Base-by-base conservation (phyloP, 2,888 invertebrate species). In the Trachelus tabidus region DNA sequence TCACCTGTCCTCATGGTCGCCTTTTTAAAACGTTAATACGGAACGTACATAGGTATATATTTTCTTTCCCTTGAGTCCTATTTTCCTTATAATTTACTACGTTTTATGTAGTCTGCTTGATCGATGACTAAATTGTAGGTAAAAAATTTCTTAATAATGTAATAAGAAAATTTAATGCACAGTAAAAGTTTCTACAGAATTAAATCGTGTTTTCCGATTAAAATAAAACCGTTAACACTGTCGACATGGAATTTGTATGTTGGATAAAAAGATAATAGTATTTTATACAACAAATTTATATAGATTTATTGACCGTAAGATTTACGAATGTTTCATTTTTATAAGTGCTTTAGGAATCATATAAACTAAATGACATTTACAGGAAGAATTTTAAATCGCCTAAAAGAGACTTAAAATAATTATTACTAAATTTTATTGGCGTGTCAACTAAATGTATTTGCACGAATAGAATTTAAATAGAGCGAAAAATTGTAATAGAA, bases 201-300 rank as follows among this genome's bases (percentile, higher is more conserved):
- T 23, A 0, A 56, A 56, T 56, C 9, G 2, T 23, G 56, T 6
- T 56, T 23, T 56, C 23, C 23, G 9, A 9, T 2, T 23, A 56
- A 56, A 56, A 23, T 23, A 4, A 23, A 56, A 56, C 40, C 40
- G 23, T 56, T 23, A 23, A 56, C 23, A 23, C 40, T 23, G 4
- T 23, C 23, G 23, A 12, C 40, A 40, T 23, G 40, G 6, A 34
- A 23, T 56, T 23, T 56, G 9, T 56, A 56, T 56, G 1, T 23
- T 56, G 56, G 56, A 1, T 56, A 23, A 23, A 56, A 9, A 9
- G 23, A 56, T 2, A 56, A 23, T 56, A n/a, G 12, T 3, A 31
- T 71, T 71, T 71, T 71, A 9, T 71, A 71, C 71, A 34, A 71
- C 71, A 71, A 71, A 71, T 71, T 71, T 71, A 33, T 71, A 31